phyloP scores from a whole-genome alignment of 2,888 invertebrate species.

The Leptinotarsa peninsularis region DNA sequence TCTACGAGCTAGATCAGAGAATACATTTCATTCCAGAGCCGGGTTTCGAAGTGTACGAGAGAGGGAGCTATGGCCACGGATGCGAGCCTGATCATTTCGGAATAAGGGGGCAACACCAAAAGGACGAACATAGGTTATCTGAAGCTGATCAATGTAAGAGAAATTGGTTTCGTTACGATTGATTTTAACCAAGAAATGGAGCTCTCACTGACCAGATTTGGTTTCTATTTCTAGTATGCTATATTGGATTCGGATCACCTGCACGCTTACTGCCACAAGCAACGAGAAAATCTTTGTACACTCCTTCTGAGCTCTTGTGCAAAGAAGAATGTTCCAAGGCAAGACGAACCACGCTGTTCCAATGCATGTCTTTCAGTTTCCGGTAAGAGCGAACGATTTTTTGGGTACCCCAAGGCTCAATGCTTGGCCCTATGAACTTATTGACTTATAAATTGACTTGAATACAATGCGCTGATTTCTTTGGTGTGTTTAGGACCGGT shows the following conservation, averaged over 20 bases:
- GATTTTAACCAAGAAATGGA: background rate
- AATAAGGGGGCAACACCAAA: constrained; percentile 57
- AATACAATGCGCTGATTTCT: background rate
- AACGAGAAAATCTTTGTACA: constrained; percentile 75
- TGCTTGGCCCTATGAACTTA: background rate
- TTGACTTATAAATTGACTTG: background rate
- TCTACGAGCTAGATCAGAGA: constrained; percentile 73
- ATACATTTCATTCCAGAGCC: constrained; percentile 72
- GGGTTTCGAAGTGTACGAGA: constrained; percentile 81
- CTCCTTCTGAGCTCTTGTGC: constrained; percentile 75
- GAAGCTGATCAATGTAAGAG: constrained; percentile 60
- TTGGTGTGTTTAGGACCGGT: constrained; percentile 52
- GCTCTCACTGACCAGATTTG: too few species aligned
- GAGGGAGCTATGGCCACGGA: constrained; percentile 85
- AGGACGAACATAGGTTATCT: constrained; percentile 47
- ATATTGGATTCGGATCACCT: constrained; percentile 81
- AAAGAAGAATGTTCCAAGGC: constrained; percentile 76
- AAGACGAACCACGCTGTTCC: constrained; percentile 71
- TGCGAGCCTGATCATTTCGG: constrained; percentile 77
- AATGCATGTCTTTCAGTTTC: constrained; percentile 83
- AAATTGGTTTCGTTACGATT: background rate
- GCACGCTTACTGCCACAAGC: constrained; percentile 77
- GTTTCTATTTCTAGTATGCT: constrained; percentile 74
- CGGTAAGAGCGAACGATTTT: constrained; percentile 65
- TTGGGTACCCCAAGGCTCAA: background rate